Conservation (phyloP, 2,888 invertebrate genomes). For the Alentia gelatinosa region DNA sequence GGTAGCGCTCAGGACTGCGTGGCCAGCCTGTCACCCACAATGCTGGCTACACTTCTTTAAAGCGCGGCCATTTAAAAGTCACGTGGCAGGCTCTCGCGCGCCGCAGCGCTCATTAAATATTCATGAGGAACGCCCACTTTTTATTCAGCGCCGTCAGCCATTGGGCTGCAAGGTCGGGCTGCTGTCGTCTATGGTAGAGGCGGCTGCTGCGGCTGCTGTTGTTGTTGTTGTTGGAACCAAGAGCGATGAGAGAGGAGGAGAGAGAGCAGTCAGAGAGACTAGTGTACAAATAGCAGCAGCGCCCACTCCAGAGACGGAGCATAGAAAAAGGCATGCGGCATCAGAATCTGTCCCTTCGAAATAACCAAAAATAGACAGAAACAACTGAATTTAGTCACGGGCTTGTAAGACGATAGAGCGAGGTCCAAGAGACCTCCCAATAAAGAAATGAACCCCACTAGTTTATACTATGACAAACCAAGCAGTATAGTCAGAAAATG, state of each 20-base stretch:
- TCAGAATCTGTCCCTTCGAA: too few species aligned
- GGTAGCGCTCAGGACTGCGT: not conserved
- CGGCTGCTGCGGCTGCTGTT: not conserved
- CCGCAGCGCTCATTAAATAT: not conserved
- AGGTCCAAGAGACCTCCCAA: too few species aligned
- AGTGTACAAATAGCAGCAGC: too few species aligned
- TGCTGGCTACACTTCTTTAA: constrained; percentile 29
- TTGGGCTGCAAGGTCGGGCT: not conserved
- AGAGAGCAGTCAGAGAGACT: not conserved
- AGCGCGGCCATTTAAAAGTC: constrained; percentile 44
- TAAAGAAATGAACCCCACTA: too few species aligned
- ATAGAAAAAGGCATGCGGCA: too few species aligned
- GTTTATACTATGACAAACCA: too few species aligned
- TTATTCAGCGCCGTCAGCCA: not conserved
- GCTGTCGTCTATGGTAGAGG: not conserved
- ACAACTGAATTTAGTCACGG: too few species aligned
- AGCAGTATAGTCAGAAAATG: too few species aligned
- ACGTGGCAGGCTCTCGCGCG: not conserved
- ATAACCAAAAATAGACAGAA: too few species aligned
- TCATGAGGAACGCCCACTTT: constrained; percentile 40
- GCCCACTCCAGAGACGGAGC: too few species aligned
- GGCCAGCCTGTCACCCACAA: not conserved
- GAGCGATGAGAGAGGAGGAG: not conserved
- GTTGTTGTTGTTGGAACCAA: not conserved
- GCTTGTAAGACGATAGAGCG: too few species aligned